Evolutionary conservation across 1,140 invertebrate genomes (phyloP), one percentile per base, ranked within the genome.

Genomic region (Stegodyphus dumicola): DNA sequence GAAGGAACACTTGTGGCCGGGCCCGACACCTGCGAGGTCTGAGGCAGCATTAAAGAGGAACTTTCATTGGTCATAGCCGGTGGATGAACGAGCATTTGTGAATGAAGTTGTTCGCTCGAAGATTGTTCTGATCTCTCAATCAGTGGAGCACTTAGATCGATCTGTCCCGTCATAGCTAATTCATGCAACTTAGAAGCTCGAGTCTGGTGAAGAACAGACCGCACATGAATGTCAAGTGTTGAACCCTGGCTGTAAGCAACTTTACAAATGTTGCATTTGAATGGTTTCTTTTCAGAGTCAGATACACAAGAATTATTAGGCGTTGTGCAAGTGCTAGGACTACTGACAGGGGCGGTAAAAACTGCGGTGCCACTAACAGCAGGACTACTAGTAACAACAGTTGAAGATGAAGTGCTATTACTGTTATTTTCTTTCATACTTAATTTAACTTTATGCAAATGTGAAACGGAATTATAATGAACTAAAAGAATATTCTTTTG

Each of bases 391-490:
- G 77, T 76, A 13, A 60, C 51, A 10, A 33, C 54, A 67, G 76
- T 11, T 15, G 60, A 13, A n/a, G 17, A 33, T 11, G 75, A 48
- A 60, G 77, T 69, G 13, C 10, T 60, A 11, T 9, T 56, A 51
- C 49, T 87, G 67, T 48, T 75, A 87, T 79, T 87, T 86, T 85
- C 86, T 91, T 96, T 95, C 94, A 96, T 95, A 2, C 95, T 94
- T 87, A 95, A 91, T 90, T 98, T 98, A 86, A 98, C 91, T 91
- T 97, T 97, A 90, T 99, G 96, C 89, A 99, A 93, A 92, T 99
- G 98, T 90, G 96, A 97, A 5, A 98, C 97, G 85, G 96, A 97
- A 89, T 98, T 98, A 89, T 97, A 98, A 92, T 99, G 98, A 69
- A 98, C 97, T 33, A 98, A 91, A 67, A 99, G 92, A 88, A 98